Evolutionary conservation across 2,888 invertebrate species (phyloP), one percentile per base, ranked within the genome.

Genomic region (Laothoe populi): DNA sequence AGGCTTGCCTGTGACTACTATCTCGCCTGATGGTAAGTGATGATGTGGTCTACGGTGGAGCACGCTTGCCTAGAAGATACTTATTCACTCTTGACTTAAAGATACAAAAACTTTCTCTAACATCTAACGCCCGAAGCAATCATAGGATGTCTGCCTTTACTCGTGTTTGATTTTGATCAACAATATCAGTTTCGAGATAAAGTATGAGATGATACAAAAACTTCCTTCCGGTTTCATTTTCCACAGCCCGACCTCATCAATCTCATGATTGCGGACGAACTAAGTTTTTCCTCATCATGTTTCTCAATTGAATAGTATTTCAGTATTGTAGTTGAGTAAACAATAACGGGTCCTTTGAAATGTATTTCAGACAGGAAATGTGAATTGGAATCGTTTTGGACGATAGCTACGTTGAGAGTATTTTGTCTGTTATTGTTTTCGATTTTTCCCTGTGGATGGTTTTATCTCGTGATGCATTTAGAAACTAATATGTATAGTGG

Each of bases 261-360:
- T 35, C 53, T 35, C 35, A 35, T 53, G 10, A 53, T 53, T 19
- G 31, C 31, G 31, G 10, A 16, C 16, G 16, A 1, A 40, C n/a
- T 26, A 26, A 53, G 53, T 35, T 53, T 53, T 53, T 53, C 53
- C 53, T 53, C 53, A 53, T 3, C 35, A 19, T 53, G 31, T 53
- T 31, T 53, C 31, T 49, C 49, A 31, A 49, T 49, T 49, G 31
- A 31, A 31, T 49, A 53, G 26, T 48, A 23, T 35, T 35, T 35
- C 10, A 35, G 31, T 19, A 53, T 53, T 53, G 53, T 53, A 35
- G 16, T 53, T 53, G 19, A 16, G 31, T 19, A 11, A 53, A 53
- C 31, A 26, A 48, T 5, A 35, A 10, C 16, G 31, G 8, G 49
- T 26, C 7, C 16, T 11, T 53, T 35, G 31, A 53, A 31, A 35